Base-by-base conservation (phyloP, 1,140 invertebrate genomes). In the Radopholus similis region DNA sequence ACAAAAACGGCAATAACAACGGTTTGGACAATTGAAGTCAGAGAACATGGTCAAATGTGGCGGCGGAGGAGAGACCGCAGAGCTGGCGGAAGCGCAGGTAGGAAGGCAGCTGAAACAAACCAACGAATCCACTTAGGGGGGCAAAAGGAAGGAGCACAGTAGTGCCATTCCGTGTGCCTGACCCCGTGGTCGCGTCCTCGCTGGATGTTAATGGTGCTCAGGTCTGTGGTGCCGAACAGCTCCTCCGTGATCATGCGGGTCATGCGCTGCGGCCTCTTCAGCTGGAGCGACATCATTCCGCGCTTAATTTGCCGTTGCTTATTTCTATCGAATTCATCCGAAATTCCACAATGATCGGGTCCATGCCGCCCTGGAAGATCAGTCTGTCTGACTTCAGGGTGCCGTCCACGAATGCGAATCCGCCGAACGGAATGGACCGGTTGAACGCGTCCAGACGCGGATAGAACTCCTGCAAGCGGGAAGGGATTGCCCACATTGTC, bases 61-160 rank as follows among this genome's bases (percentile, higher is more conserved):
- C 82, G 1, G 89, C 86, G 26, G 86, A 84, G 15, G 86, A 83
- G 15, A 92, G 79, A 30, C 89, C 88, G 77, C 90, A 91, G 9
- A 90, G 86, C 56, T 87, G 84, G 63, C 91, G 83, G 85, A 91
- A 95, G 59, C 88, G 86, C 53, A 89, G 88, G 78, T 95, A 96
- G 13, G 87, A 82, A 34, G 77, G 79, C 40, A 84, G 54, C 59
- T 60, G 23, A 60, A 32, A 59, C 28, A 37, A 8, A 34, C 28
- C 23, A 60, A 44, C 26, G 9, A 2, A 15, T 60, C 58, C 15
- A 18, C 9, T 60, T 32, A 44, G 30, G 77, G n/a, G n/a, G n/a
- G n/a, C n/a, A n/a, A n/a, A n/a, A n/a, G n/a, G n/a, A n/a, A n/a
- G n/a, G n/a, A n/a, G n/a, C n/a, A n/a, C n/a, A n/a, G n/a, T n/a